These are phyloP conservation scores for Otus scops DNA, from an alignment of 2,797 vertebrate species.

Conservation along the genomic window DNA sequence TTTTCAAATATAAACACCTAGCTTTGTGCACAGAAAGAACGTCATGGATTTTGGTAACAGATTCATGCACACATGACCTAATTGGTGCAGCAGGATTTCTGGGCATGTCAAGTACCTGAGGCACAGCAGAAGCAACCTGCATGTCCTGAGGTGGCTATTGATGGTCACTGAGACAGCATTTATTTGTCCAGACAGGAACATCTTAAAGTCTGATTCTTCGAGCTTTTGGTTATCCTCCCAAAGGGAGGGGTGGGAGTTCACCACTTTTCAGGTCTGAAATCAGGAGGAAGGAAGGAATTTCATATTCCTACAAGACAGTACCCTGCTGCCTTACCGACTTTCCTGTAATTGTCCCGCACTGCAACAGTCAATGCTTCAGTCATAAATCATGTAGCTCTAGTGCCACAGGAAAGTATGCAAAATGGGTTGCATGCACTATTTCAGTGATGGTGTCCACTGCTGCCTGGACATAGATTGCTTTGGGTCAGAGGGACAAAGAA, in stretches of 20 bases:
- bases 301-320: neutral
- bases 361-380: neutral
- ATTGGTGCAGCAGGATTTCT: neutral
- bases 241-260: neutral
- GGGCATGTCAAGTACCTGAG: neutral
- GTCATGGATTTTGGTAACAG: neutral
- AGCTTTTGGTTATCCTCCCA: neutral
- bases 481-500: slow-evolving; percentile 3
- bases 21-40: neutral
- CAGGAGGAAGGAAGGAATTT: slow-evolving; percentile 21
- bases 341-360: neutral
- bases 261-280: neutral
- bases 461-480: neutral
- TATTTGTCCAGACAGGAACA: neutral
- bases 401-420: slow-evolving; percentile 21
- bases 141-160: neutral
- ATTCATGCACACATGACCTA: neutral
- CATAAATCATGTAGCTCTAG: slow-evolving; percentile 5
- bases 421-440: neutral
- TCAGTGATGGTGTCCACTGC: neutral
- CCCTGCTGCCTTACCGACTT: neutral
- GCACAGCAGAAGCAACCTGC: neutral
- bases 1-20: neutral
- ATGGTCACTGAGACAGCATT: neutral
- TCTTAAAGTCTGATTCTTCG: neutral